Evolutionary conservation across 2,888 invertebrate genomes (phyloP), one percentile per base, ranked within the genome.

Genomic region (Auanema freiburgensis): DNA sequence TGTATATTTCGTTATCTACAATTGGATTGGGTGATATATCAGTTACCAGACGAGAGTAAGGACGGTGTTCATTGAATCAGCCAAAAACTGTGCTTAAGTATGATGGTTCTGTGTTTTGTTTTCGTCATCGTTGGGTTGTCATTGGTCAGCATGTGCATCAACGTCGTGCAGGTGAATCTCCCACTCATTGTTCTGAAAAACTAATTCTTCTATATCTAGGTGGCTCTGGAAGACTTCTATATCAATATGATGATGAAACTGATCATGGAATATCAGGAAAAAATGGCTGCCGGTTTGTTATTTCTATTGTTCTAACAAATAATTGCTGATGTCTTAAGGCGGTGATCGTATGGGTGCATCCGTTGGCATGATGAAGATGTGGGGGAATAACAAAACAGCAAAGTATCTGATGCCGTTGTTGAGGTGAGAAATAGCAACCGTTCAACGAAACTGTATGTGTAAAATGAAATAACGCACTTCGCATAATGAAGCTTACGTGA

Each of bases 101-200:
- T 81, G 69, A 83, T 83, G 83, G 81, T 81, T 1, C 60, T 82
- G 8, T 82, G 83, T 57, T 83, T 82, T 63, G 69, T 82, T 1
- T 79, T 86, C 63, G 83, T 87, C 6, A 85, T 87, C 67, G 74
- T 86, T 53, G 86, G 86, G 8, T 79, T 87, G 6, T 83, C 86
- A 0, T 81, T 87, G 6, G 85, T 86, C 52, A 84, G 85, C 65
- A 86, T 86, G 86, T 84, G 84, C 56, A 85, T 86, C 59, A 85
- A 84, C 63, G 85, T 86, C n/a, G 84, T 85, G 12, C 76, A 76
- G 60, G 67, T 64, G 11, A 14, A 12, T 5, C n/a, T 6, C 25
- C 23, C 11, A 18, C 50, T 50, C 16, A 10, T 12, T n/a, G n/a
- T n/a, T n/a, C n/a, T 43, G 43, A 43, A n/a, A n/a, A n/a, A n/a